Base-by-base conservation (phyloP, 2,888 invertebrate species). In the Dryocosmus kuriphilus region DNA sequence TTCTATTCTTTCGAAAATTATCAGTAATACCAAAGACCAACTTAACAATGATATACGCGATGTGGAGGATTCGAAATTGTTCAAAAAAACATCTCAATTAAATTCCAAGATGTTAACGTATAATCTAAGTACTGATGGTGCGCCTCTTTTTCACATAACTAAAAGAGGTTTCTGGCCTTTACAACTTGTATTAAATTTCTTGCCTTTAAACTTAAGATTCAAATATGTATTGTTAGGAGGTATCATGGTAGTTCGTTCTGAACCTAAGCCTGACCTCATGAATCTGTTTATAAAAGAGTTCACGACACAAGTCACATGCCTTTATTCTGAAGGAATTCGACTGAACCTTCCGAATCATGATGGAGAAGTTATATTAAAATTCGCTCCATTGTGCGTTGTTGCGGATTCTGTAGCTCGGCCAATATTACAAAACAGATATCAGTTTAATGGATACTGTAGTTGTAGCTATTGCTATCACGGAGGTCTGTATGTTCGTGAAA, bases 391-490 rank as follows among this genome's bases (percentile, higher is more conserved):
- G n/a, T n/a, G n/a, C n/a, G 79, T 77, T 41, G 79, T 32, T 30
- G 79, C 19, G 63, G 74, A 14, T 32, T 79, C 7, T 5, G 32
- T 32, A 32, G 32, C 32, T 32, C 32, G 32, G 6, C 32, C 32
- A 1, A 5, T 32, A 16, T 11, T 77, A 19, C 76, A 77, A 24
- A 61, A 67, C 41, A 65, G 79, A 24, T 62, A 41, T 19, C 76
- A 79, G 61, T 77, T 73, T 65, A 79, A 79, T 35, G 79, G 74
- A 22, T 77, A 77, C 22, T 79, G 27, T 74, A 74, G 79, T 46
- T 79, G 79, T 38, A 77, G 77, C 61, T 79, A 74, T 30, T 79
- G 79, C 46, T 79, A 77, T 30, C 73, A 79, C 38, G 32, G 51
- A 19, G 79, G 79, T 32, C 19, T 16, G 30, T 55, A 61, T 16